Evolutionary conservation across 2,113 vertebrate species (phyloP), one percentile per base, ranked within the genome.

Genomic region (Carassius carassius): DNA sequence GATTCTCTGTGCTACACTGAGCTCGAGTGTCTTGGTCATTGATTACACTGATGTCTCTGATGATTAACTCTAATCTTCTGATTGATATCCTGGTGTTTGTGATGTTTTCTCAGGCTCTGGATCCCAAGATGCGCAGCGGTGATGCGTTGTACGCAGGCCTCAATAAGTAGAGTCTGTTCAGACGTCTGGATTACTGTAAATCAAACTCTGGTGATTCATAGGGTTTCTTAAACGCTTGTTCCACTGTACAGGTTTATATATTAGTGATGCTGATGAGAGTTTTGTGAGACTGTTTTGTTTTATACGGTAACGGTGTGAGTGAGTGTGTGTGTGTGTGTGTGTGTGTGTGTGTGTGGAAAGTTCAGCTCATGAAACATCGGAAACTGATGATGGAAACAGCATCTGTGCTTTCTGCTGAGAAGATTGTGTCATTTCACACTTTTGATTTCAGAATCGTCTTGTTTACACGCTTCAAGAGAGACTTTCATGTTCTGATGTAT

Each of bases 271-370:
- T 60, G 21, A 29, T 35, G 14, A 9, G 5, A 35, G 62, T n/a
- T 17, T 54, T 14, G 25, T 65, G 25, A 65, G 63, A 65, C 1
- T 35, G 65, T 70, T 70, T 9, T 5, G 9, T 41, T 70, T 19
- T 69, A 10, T 69, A 35, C 1, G 16, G n/a, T 81, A 19, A 29
- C 23, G 51, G 14, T 41, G 63, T 56, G 51, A 29, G 69, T 51
- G 16, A 67, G 58, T 44, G 62, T 17, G 25, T 17, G 44, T 70
- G 25, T 37, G 25, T 11, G 49, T 5, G 32, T 54, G 12, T 7
- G 83, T 67, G 78, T 51, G 81, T 83, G 86, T 54, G 3, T 85
- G 23, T 74, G n/a, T 1, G 9, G 41, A 76, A 85, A 82, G 49
- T 56, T 65, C 29, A 74, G 76, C 54, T 60, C 54, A 60, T 1